These are phyloP conservation scores for Patella pellucida DNA, from an alignment of 2,888 invertebrate genomes.

Conservation along the genomic window DNA sequence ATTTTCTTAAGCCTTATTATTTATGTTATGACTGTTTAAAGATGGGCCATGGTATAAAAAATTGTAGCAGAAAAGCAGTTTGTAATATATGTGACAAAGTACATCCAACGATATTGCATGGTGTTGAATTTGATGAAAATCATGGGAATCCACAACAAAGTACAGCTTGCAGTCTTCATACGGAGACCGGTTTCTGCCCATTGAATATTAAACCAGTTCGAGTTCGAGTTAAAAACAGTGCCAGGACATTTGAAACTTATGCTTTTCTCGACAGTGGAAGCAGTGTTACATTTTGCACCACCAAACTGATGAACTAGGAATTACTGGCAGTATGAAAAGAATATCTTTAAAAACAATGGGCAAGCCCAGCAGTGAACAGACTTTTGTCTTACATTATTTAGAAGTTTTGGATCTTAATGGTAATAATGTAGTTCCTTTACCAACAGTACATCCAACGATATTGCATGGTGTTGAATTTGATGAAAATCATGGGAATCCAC, in stretches of 20 bases:
- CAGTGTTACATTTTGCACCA: slow-evolving; percentile 24
- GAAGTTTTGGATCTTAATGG: no score
- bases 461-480: background rate
- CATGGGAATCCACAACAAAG: background rate
- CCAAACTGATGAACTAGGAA: slow-evolving; percentile 12
- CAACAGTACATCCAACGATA: no score
- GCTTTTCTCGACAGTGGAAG: slow-evolving; percentile 26
- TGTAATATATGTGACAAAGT: no score
- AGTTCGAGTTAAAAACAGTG: slow-evolving; percentile 11
- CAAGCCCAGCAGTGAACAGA: no score
- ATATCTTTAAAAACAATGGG: no score
- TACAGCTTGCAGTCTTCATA: background rate
- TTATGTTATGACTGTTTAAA: no score
- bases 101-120: background rate
- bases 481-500: background rate
- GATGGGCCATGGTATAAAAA: no score
- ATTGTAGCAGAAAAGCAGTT: no score
- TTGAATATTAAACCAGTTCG: slow-evolving; percentile 24
- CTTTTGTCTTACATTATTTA: no score
- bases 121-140: background rate
- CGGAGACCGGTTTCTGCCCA: slow-evolving; percentile 16
- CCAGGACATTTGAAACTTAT: slow-evolving; percentile 8
- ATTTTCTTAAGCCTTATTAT: no score
- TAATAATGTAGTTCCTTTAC: no score
- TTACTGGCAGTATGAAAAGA: background rate